Conservation (phyloP, 1,140 invertebrate species). For the Arion vulgaris region DNA sequence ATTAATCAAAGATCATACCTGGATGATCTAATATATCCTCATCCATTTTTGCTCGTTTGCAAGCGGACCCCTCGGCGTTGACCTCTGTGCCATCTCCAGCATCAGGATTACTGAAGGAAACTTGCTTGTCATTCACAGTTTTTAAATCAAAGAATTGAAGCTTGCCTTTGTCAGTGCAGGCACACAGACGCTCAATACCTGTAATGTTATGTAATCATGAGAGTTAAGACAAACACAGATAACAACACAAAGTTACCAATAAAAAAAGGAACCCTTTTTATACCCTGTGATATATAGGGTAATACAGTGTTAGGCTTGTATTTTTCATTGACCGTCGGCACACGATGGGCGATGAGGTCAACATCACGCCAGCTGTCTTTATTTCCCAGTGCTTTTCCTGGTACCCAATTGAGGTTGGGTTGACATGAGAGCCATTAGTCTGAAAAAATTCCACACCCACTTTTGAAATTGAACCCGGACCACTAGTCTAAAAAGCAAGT, state of each 20-base stretch:
- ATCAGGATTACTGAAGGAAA: constrained; percentile 68
- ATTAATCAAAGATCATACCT: constrained; percentile 18
- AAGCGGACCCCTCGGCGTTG: constrained; percentile 23
- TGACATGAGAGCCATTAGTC: no score
- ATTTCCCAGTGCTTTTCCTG: no score
- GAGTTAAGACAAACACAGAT: background rate
- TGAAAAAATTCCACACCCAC: no score
- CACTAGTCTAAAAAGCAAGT: no score
- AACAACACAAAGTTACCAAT: background rate
- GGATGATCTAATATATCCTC: constrained; percentile 39
- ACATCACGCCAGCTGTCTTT: no score
- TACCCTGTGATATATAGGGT: no score
- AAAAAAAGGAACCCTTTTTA: no score
- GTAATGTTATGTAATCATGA: background rate
- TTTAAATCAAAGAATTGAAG: constrained; percentile 80
- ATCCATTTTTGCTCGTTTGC: constrained; percentile 40
- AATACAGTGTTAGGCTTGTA: no score
- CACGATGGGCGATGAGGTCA: no score
- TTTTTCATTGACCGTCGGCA: no score
- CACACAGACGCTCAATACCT: constrained; percentile 84
- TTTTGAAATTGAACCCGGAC: no score
- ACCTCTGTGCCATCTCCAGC: constrained; percentile 42
- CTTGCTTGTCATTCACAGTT: constrained; percentile 73
- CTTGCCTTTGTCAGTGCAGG: constrained; percentile 83
- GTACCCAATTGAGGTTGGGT: no score